Conservation (phyloP, 23 tunicate species). For the Phallusia fumigata region DNA sequence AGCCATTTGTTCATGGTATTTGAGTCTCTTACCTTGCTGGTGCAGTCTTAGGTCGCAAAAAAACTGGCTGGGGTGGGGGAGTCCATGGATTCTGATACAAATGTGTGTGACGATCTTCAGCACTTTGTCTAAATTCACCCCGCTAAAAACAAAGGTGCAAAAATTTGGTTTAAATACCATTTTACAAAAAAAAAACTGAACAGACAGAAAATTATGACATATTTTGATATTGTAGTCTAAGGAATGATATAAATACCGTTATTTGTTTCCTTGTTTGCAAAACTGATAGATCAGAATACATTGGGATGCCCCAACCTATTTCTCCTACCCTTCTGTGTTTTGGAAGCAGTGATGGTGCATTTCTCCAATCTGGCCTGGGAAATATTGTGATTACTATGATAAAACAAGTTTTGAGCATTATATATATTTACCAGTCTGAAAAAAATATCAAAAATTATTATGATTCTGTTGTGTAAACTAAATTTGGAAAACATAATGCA, state of each 20-base stretch:
- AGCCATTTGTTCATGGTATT: too few relatives aligned
- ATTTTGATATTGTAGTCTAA: too few relatives aligned
- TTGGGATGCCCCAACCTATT: conserved; percentile 75
- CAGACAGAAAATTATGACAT: too few relatives aligned
- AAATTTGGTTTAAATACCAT: not conserved
- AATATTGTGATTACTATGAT: too few relatives aligned
- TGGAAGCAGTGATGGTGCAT: conserved; percentile 49
- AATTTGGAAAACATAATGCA: too few relatives aligned
- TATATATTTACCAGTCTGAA: too few relatives aligned
- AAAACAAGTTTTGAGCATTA: too few relatives aligned
- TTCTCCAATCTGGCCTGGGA: conserved; percentile 49
- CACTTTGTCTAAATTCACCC: conserved; percentile 53
- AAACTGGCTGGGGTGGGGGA: conserved; percentile 10
- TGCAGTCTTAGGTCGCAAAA: conserved; percentile 22
- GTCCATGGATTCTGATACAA: conserved; percentile 62
- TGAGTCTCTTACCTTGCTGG: not conserved
- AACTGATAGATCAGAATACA: conserved; percentile 28
- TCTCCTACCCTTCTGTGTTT: conserved; percentile 60
- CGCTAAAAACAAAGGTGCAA: conserved; percentile 15
- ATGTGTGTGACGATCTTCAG: conserved; percentile 54
- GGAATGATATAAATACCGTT: conserved; percentile 8
- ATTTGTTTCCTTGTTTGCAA: conserved; percentile 49
- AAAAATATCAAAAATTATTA: too few relatives aligned
- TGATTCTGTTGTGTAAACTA: too few relatives aligned
- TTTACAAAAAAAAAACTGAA: not conserved